These are phyloP conservation scores for Cylindroiulus punctatus DNA, from an alignment of 2,888 invertebrate species.

Conservation along the genomic window DNA sequence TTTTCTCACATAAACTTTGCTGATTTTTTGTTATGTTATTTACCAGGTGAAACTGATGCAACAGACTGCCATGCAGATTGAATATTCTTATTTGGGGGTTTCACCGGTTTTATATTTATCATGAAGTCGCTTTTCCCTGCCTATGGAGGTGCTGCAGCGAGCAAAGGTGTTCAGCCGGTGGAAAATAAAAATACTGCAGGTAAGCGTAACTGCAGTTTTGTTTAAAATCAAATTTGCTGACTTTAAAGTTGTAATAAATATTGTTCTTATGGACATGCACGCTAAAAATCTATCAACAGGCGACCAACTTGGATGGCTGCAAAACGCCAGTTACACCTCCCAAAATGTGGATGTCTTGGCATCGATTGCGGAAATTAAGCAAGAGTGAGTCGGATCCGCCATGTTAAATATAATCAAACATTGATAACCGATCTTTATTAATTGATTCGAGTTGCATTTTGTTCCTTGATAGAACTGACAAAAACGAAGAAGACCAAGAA, in stretches of 20 bases:
- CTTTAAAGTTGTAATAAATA: not conserved
- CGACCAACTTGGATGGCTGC: constrained; percentile 33
- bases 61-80: too few relatives aligned
- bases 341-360: constrained; percentile 44
- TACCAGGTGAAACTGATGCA: too few relatives aligned
- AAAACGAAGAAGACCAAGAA: not conserved
- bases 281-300: not conserved
- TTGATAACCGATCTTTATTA: too few relatives aligned
- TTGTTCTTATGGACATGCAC: not conserved
- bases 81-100: too few relatives aligned
- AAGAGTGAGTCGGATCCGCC: not conserved
- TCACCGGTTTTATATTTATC: too few relatives aligned
- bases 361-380: not conserved
- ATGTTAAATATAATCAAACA: too few relatives aligned
- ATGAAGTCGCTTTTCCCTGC: too few relatives aligned
- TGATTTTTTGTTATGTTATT: too few relatives aligned
- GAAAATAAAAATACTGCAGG: not conserved
- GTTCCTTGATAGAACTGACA: not conserved
- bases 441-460: not conserved
- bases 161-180: too few relatives aligned
- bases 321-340: constrained; percentile 35
- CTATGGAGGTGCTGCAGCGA: too few relatives aligned
- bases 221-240: not conserved
- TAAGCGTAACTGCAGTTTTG: not conserved
- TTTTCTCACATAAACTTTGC: too few relatives aligned